Evolutionary conservation across 1,140 invertebrate species (phyloP).

Genomic region (Dendroctonus valens): DNA sequence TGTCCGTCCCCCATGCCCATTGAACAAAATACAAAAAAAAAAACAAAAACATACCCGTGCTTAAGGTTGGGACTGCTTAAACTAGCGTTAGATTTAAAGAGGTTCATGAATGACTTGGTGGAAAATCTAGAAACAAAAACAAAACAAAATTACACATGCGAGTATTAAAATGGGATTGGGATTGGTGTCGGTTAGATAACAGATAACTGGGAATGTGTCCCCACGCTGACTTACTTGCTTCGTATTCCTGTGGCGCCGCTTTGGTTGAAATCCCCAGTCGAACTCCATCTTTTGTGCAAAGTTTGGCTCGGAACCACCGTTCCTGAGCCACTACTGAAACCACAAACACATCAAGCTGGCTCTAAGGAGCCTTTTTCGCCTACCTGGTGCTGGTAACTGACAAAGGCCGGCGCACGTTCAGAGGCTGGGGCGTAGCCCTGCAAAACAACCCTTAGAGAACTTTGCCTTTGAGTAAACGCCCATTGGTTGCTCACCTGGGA

Average conservation of each 20-base stretch:
- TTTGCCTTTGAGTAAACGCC: not conserved
- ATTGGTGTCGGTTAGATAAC: not conserved
- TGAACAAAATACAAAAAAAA: conserved; percentile 9
- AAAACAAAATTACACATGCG: conserved; percentile 40
- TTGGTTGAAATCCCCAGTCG: conserved; percentile 71
- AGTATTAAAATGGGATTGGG: not conserved
- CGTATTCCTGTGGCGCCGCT: conserved; percentile 39
- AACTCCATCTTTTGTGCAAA: conserved; percentile 75
- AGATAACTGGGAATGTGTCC: no score
- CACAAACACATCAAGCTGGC: not conserved
- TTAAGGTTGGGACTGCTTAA: conserved; percentile 57
- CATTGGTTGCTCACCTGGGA: conserved; percentile 50
- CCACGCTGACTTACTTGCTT: conserved; percentile 43
- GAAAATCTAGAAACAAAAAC: conserved; percentile 58
- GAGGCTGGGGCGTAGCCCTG: conserved; percentile 66
- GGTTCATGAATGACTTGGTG: conserved; percentile 62
- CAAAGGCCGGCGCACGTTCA: conserved; percentile 44
- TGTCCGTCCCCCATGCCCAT: no score
- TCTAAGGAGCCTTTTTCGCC: conserved; percentile 11
- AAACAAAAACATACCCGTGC: conserved; percentile 59
- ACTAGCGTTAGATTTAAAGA: conserved; percentile 59
- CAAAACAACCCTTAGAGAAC: conserved; percentile 2
- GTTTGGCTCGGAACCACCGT: conserved; percentile 48
- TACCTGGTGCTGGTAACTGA: conserved; percentile 44
- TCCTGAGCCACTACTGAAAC: conserved; percentile 10